These are phyloP conservation scores for Drosophila demipolita DNA, from an alignment of 2,888 invertebrate species.

Conservation along the genomic window DNA sequence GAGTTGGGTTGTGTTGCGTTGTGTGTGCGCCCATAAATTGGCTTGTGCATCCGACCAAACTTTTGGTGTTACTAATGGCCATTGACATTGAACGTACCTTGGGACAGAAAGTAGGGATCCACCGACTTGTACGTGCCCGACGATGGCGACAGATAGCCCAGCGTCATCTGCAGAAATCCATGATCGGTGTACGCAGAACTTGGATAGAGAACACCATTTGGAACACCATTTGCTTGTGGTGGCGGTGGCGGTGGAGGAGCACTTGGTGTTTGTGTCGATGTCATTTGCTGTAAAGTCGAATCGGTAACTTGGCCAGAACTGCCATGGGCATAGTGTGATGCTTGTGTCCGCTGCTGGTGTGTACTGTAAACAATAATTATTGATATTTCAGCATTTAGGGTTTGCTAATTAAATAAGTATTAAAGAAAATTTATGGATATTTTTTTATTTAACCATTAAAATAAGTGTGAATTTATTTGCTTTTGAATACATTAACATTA, in stretches of 20 bases:
- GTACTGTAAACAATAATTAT: conserved; percentile 23
- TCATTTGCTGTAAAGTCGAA: conserved; percentile 40
- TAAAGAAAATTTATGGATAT: neutral
- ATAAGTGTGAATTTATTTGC: neutral
- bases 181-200: conserved; percentile 84
- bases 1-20: conserved; percentile 20
- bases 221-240: conserved; percentile 48
- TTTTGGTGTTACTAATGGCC: conserved; percentile 75
- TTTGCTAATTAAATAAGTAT: neutral
- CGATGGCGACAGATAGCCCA: conserved; percentile 88
- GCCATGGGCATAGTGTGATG: conserved; percentile 55
- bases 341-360: conserved; percentile 53
- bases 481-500: neutral
- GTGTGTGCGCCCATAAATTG: conserved; percentile 35
- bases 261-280: conserved; percentile 32
- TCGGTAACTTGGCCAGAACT: conserved; percentile 29
- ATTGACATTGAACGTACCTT: conserved; percentile 86
- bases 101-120: conserved; percentile 90
- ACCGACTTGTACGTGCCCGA: conserved; percentile 89
- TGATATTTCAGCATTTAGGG: neutral
- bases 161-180: conserved; percentile 89
- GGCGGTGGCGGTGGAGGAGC: conserved; percentile 39
- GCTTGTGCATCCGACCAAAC: conserved; percentile 45
- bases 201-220: conserved; percentile 82
- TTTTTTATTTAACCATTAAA: neutral